Conservation (phyloP, 2,797 vertebrate species). For the Eidolon dupreanum region DNA sequence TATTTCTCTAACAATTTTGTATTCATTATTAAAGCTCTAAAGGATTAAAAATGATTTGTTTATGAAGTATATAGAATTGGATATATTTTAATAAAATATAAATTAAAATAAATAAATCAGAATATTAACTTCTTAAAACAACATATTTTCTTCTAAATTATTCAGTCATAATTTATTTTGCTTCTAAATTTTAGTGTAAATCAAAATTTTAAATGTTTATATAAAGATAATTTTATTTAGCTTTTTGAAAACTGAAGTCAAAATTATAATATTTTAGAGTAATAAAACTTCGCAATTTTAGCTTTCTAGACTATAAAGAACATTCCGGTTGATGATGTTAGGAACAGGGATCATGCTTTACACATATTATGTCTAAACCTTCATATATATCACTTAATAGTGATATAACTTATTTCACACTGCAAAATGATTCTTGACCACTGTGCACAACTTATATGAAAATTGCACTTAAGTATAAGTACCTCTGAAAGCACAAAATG, state of each 20-base stretch:
- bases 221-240: background rate
- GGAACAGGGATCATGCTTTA: background rate
- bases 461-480: background rate
- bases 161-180: background rate
- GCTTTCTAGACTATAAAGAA: background rate
- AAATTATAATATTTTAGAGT: background rate
- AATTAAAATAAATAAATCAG: background rate
- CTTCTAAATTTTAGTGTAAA: background rate
- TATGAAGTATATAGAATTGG: background rate
- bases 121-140: background rate
- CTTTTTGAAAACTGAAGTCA: background rate
- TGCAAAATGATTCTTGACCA: background rate
- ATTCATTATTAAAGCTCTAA: background rate
- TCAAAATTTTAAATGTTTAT: background rate
- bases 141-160: background rate
- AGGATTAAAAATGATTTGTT: background rate
- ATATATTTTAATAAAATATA: background rate
- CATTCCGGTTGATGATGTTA: background rate
- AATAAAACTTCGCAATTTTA: background rate
- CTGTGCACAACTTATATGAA: background rate
- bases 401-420: background rate
- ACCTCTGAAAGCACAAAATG: background rate
- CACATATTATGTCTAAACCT: background rate
- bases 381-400: background rate
- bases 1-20: background rate